Percentiles rank a stretch among this genome's conserved stretches.
phyloP scores from a whole-genome alignment of 2,113 vertebrate genomes.

The Galeopterus variegatus region DNA sequence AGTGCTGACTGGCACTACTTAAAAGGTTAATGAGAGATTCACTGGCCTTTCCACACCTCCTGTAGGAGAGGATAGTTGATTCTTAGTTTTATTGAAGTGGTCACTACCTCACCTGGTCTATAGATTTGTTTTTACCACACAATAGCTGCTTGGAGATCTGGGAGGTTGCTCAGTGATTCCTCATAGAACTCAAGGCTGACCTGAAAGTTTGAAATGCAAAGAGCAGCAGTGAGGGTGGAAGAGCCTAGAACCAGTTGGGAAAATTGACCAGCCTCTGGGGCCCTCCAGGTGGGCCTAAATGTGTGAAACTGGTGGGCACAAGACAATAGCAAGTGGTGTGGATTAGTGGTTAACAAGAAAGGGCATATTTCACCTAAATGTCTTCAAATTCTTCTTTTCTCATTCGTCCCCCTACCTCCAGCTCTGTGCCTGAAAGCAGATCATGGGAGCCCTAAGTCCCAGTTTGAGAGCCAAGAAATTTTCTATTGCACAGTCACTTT shows the following conservation, averaged over 20 bases:
- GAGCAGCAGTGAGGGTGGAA: background rate
- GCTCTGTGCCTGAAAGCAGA: background rate
- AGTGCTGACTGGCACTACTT: background rate
- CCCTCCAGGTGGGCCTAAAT: background rate
- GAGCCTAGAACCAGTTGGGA: background rate
- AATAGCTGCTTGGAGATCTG: background rate
- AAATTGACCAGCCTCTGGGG: background rate
- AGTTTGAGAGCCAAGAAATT: background rate
- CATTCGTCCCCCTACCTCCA: fast-evolving
- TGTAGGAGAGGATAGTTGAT: background rate
- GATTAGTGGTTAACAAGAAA: background rate
- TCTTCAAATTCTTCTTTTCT: constrained; percentile 15
- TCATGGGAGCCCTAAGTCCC: background rate
- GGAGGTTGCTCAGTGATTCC: background rate
- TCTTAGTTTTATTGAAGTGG: background rate
- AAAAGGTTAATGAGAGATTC: background rate
- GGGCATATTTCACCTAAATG: background rate
- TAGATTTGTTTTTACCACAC: background rate
- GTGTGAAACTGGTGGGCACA: background rate
- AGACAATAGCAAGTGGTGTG: background rate
- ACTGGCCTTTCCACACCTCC: background rate
- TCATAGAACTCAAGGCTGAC: background rate
- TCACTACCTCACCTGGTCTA: background rate
- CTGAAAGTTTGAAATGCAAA: background rate
- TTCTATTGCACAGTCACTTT: background rate